Evolutionary conservation across 2,113 vertebrate species (phyloP), one percentile per base, ranked within the genome.

Genomic region (Geococcyx californianus): DNA sequence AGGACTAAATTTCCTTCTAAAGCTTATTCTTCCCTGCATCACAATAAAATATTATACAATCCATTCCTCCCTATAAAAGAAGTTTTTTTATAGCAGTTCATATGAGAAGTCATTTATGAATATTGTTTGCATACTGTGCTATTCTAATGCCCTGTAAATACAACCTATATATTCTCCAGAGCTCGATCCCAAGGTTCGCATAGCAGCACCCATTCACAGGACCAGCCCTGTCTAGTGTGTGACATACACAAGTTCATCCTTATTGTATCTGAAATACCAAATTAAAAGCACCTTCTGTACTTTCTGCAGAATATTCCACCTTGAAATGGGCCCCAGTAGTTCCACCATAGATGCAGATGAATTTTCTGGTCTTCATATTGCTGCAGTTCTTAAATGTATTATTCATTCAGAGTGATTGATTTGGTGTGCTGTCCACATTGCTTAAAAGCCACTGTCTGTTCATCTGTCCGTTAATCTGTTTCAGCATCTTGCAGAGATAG

Each of bases 311-410:
- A 55, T 82, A 72, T 85, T 94, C 29, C 56, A 34, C 40, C 45
- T 91, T 95, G 60, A 90, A 92, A 93, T 45, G 25, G 54, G 28
- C 76, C 68, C 60, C 51, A 55, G 58, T 90, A 66, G 25, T 84
- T 92, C 78, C 59, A 55, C 66, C 72, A 56, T 73, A 82, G 64
- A 75, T 84, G 60, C 45, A 91, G 80, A 76, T 68, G 49, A 52
- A 63, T 73, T 80, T 92, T 89, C 72, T 89, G 47, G 81, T 40
- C 29, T 79, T 95, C 9, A 0, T 84, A 52, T 84, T 56, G 54
- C 64, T 84, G 78, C 77, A 62, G 77, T 72, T 69, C 68, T 95
- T 93, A 93, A 91, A 95, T 95, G 67, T 55, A 93, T 95, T 94
- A 86, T 93, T 90, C 68, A 90, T 93, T 91, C 18, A 23, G 66